phyloP scores from a whole-genome alignment of 2,888 invertebrate species.

The Dexiosoma caninum region DNA sequence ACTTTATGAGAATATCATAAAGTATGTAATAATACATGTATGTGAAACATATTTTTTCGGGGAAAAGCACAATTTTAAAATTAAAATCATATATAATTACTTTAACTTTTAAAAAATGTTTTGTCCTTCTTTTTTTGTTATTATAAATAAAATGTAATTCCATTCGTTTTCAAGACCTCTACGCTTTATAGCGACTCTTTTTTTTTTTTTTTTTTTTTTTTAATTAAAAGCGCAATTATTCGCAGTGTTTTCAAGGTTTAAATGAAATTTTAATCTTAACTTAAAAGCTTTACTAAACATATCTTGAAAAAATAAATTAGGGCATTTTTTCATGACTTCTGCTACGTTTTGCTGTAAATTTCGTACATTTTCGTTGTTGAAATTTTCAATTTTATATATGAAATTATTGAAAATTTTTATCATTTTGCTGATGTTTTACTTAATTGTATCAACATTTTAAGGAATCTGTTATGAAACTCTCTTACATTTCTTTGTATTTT shows the following conservation, averaged over 20 bases:
- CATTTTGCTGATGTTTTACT: neutral
- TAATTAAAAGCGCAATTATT: neutral
- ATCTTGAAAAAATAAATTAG: neutral
- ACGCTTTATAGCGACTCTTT: no score
- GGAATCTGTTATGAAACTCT: slow-evolving; percentile 6
- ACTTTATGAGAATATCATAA: no score
- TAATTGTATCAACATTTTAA: neutral
- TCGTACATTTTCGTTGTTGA: neutral
- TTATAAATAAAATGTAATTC: no score
- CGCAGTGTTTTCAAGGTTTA: no score
- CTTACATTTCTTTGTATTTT: slow-evolving; percentile 26
- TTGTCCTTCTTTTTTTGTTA: no score
- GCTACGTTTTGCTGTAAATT: neutral
- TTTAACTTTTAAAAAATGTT: no score
- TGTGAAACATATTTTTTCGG: no score
- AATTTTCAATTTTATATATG: neutral
- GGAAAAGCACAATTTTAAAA: no score
- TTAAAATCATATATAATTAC: no score
- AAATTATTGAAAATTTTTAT: neutral
- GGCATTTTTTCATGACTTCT: neutral
- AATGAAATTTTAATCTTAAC: neutral
- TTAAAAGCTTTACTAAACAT: neutral
- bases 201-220: neutral
- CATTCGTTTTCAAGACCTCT: no score
- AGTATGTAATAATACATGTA: no score